Evolutionary conservation across 2,888 invertebrate genomes (phyloP).

Genomic region (Ariolimax columbianus): DNA sequence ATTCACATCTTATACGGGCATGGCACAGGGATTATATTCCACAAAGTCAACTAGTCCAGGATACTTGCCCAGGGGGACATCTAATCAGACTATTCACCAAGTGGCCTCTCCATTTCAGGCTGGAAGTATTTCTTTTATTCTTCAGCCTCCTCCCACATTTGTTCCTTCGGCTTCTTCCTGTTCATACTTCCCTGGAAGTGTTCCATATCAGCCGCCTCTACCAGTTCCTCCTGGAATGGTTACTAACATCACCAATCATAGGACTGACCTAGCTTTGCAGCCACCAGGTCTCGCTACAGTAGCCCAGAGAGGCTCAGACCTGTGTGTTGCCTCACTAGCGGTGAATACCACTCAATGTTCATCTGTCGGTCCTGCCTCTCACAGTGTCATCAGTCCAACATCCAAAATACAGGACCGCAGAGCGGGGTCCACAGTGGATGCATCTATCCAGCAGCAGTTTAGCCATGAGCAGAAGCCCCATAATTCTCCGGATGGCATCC

Average conservation of each 20-base stretch:
- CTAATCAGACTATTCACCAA: neutral
- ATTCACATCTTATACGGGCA: slow-evolving; percentile 20
- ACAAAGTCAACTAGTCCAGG: neutral
- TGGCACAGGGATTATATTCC: slow-evolving; percentile 12
- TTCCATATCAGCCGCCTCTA: neutral
- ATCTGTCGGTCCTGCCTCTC: neutral
- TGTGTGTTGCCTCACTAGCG: neutral
- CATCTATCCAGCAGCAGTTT: neutral
- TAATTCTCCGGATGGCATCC: neutral
- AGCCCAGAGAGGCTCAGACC: neutral
- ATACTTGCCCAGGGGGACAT: slow-evolving; percentile 3
- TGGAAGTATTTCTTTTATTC: slow-evolving; percentile 12
- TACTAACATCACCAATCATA: neutral
- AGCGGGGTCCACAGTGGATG: neutral
- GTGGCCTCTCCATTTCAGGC: neutral
- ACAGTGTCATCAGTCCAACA: neutral
- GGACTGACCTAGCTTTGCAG: neutral
- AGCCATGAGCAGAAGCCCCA: neutral
- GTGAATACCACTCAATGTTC: no score
- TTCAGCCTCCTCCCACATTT: neutral
- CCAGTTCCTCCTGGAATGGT: neutral
- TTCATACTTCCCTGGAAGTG: slow-evolving; percentile 1
- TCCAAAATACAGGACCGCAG: neutral
- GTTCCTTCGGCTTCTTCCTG: neutral
- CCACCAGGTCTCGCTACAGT: neutral